Base-by-base conservation (phyloP, 1,140 invertebrate species). In the Proales similis region DNA sequence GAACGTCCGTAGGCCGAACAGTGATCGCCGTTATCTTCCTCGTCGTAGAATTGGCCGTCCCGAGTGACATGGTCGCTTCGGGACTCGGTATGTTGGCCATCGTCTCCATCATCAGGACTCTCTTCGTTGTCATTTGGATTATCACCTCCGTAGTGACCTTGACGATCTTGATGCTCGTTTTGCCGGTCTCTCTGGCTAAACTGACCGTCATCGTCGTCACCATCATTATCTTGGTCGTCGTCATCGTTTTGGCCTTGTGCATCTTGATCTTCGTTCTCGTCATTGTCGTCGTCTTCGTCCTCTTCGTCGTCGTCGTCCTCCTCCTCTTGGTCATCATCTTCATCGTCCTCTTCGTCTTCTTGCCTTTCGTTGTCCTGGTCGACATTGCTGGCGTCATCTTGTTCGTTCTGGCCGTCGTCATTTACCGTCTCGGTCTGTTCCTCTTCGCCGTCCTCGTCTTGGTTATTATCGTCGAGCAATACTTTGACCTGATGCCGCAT, bases 251-350 rank as follows among this genome's bases (percentile, higher is more conserved):
- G 26, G 17, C 32, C 42, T 6, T 36, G 33, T 2, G 48, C 24
- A 3, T 38, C 4, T 1, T 53, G 48, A 5, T 38, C 48, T 7
- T 51, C 48, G 30, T 12, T 27, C 9, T 48, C 47, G 36, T 29
- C 47, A 6, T 53, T 53, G 9, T 36, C 48, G 2, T 32, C 24
- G 3, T 38, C 4, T 1, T 53, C 33, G 5, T 38, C 48, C 7
- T 51, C 48, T 48, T 12, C 27, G 12, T 48, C 47, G 36, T 29
- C 47, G 5, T 53, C 48, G n/a, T 36, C 48, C 7, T 20, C 33
- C 11, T 53, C 48, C 17, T 57, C 51, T 33, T 49, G 29, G 26
- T 49, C 19, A 1, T 57, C 51, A 0, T 57, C 51, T 4, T 57
- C 51, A 1, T 57, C 51, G 1, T 38, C 32, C 9, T 12, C 12